A percentile compares a stretch with the other conserved stretches of the same genome.
phyloP scores from a whole-genome alignment of 2,888 invertebrate genomes.

The Drosophila longiperda region DNA sequence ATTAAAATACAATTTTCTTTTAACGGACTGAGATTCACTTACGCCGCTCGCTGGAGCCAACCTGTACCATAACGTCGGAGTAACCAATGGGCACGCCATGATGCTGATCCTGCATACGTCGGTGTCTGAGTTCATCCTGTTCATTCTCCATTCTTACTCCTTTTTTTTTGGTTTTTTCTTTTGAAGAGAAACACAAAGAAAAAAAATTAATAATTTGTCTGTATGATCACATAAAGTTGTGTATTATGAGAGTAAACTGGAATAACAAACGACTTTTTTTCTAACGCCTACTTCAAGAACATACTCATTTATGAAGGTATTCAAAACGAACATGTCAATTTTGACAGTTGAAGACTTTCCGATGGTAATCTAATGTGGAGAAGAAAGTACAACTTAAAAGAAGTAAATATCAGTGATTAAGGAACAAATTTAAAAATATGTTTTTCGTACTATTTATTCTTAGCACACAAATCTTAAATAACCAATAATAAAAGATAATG shows the following conservation, averaged over 20 bases:
- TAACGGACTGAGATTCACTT: conserved; percentile 26
- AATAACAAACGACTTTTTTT: conserved; percentile 1
- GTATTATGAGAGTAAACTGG: conserved; percentile 40
- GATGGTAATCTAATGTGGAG: not conserved
- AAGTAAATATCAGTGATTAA: not conserved
- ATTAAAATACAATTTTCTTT: not conserved
- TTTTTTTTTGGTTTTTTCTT: conserved; percentile 55
- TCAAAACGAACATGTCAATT: not conserved
- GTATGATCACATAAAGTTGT: conserved; percentile 53
- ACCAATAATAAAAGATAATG: too few species aligned
- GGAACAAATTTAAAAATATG: not conserved
- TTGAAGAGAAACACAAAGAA: conserved; percentile 58
- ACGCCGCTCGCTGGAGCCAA: conserved; percentile 53
- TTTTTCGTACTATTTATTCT: not conserved
- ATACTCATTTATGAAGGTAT: not conserved
- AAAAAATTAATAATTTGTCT: conserved; percentile 53
- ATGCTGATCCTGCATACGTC: conserved; percentile 61
- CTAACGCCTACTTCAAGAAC: conserved; percentile 26
- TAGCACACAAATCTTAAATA: too few species aligned
- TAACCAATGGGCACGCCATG: conserved; percentile 47
- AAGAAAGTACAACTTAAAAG: not conserved
- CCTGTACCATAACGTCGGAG: conserved; percentile 43
- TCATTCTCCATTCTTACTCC: conserved; percentile 81
- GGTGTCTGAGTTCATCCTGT: conserved; percentile 81
- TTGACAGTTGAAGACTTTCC: not conserved